A percentile compares a stretch with the other conserved stretches of the same genome.
These are phyloP conservation scores for Odiellus spinosus DNA, from an alignment of 2,888 invertebrate genomes.

Conservation along the genomic window DNA sequence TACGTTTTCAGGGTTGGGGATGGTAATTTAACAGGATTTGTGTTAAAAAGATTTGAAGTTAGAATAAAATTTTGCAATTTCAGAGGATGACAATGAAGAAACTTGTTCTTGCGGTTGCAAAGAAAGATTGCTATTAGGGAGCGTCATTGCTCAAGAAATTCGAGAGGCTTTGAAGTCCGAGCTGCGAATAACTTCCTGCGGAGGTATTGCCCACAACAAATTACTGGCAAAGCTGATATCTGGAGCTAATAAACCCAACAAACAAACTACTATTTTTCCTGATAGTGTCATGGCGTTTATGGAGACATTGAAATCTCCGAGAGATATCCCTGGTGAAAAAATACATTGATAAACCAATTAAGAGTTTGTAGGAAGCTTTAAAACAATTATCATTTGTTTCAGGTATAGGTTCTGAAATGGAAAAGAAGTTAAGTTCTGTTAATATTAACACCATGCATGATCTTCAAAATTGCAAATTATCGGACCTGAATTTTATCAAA, in stretches of 20 bases:
- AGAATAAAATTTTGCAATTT: no score
- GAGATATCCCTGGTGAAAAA: neutral
- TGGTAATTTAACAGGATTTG: no score
- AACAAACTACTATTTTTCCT: conserved; percentile 62
- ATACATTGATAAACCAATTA: no score
- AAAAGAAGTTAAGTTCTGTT: conserved; percentile 45
- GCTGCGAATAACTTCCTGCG: conserved; percentile 58
- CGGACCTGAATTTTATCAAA: conserved; percentile 39
- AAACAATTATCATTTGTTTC: no score
- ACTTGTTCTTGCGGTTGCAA: conserved; percentile 48
- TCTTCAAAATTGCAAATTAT: conserved; percentile 29
- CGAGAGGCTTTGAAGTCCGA: conserved; percentile 48
- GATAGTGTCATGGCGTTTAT: conserved; percentile 48
- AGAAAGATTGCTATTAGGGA: conserved; percentile 48
- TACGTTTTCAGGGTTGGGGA: no score
- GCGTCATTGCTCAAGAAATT: conserved; percentile 58
- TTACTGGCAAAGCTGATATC: conserved; percentile 54
- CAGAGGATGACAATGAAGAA: no score
- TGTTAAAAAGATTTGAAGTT: no score
- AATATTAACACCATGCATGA: conserved; percentile 50
- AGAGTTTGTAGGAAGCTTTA: no score
- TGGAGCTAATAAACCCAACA: conserved; percentile 44
- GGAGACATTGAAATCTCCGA: conserved; percentile 37
- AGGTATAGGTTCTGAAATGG: conserved; percentile 57
- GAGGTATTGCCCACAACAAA: conserved; percentile 70